Conservation (phyloP, 2,797 vertebrate species). For the Macroramphosus scolopax region DNA sequence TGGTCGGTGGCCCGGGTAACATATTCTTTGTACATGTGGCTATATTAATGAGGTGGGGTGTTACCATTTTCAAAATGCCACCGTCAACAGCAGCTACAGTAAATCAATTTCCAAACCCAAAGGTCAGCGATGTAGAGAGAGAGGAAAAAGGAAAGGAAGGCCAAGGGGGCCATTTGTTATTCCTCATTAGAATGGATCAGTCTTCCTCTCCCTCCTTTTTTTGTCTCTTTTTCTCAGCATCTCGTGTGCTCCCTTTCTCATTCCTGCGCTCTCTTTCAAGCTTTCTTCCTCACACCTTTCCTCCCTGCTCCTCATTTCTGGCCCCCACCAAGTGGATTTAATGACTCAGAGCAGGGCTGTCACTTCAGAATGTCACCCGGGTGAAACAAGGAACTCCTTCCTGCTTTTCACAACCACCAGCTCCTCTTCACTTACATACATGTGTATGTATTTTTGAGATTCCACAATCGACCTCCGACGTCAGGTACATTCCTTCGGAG, state of each 20-base stretch:
- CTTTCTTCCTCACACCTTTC: constrained; percentile 5
- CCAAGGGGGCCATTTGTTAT: constrained; percentile 74
- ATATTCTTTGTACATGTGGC: constrained; percentile 70
- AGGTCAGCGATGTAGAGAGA: constrained; percentile 78
- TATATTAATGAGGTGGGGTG: constrained; percentile 79
- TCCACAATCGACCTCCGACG: constrained; percentile 35
- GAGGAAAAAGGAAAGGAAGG: constrained; percentile 54
- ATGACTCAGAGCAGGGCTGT: constrained; percentile 63
- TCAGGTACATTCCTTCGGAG: constrained; percentile 16
- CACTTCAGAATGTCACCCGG: constrained; percentile 72
- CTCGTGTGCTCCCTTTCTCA: constrained; percentile 39
- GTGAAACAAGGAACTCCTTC: constrained; percentile 69
- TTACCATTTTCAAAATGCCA: constrained; percentile 85
- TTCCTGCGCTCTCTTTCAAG: constrained; percentile 30
- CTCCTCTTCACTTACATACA: constrained; percentile 23
- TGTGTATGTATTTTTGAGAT: constrained; percentile 9
- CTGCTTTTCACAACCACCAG: constrained; percentile 44
- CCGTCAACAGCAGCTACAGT: constrained; percentile 77
- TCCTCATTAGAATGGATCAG: constrained; percentile 78
- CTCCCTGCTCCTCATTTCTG: constrained; percentile 44
- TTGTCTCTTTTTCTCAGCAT: constrained; percentile 47
- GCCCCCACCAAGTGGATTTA: constrained; percentile 59
- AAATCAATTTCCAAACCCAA: constrained; percentile 83
- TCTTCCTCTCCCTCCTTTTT: constrained; percentile 35
- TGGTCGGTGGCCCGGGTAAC: constrained; percentile 56